Base-by-base conservation (phyloP, 2,797 vertebrate species). In the Lepidocolaptes lacrymiger region DNA sequence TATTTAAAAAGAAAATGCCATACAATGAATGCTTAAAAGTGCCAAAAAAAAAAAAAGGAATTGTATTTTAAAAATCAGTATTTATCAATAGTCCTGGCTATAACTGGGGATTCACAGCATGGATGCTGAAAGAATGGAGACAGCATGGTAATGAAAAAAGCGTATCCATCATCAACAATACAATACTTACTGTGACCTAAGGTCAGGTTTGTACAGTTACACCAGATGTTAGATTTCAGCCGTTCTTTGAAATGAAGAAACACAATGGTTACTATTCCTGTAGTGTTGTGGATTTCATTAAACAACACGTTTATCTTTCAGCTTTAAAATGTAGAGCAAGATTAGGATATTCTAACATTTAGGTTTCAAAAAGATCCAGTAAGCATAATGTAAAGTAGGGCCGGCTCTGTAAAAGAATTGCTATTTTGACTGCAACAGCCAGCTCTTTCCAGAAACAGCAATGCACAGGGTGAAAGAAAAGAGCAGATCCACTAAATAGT, bases 101-200 rank as follows among this genome's bases (percentile, higher is more conserved):
- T 95, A 93, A 54, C 91, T 95, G 78, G 48, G 55, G 92, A 95
- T 92, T 93, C 93, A 95, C 92, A 93, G 95, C 96, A 91, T 96
- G 94, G 93, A 68, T 85, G 94, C 91, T 93, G 94, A 92, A 96
- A 95, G 95, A 96, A 95, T 77, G 95, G 95, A 96, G 96, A 88
- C 91, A 92, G 96, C 95, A 92, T 91, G 81, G 96, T 96, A 96
- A 96, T 95, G 95, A 97, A 96, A 97, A 97, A 97, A 97, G 96
- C 92, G 21, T 96, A 95, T 95, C 96, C 93, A 94, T 97, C 96
- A 97, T 96, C 96, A 97, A 86, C 96, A 93, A 91, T 93, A 97
- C 93, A 97, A 96, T 96, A 95, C 91, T 96, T 89, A 93, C 92
- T 22, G 88, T 96, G 96, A 97, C 96, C 96, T 84, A 84, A 79